phyloP scores from a whole-genome alignment of 2,113 vertebrate species.

The Cranoglanis bouderius region DNA sequence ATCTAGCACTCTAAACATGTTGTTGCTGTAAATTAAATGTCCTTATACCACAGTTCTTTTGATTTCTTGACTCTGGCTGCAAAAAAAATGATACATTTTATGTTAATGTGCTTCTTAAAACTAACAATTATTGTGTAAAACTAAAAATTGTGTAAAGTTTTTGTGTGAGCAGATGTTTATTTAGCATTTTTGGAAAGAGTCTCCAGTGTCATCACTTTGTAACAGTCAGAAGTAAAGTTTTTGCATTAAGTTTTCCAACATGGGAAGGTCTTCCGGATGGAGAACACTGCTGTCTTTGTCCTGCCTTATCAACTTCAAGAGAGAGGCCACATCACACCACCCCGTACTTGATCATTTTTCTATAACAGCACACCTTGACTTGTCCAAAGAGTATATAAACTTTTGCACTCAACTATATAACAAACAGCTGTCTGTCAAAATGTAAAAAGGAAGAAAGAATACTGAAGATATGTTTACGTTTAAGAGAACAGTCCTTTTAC shows the following conservation, averaged over 20 bases:
- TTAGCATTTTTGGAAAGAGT: not conserved
- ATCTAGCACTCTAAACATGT: not conserved
- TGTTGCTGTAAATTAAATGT: not conserved
- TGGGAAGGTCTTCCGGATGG: not conserved
- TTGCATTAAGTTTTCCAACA: not conserved
- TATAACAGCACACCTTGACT: not conserved
- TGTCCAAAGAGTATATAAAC: not conserved
- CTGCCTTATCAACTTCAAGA: not conserved
- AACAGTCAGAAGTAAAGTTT: not conserved
- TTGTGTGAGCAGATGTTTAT: not conserved
- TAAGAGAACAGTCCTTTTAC: not conserved
- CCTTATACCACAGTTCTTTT: not conserved
- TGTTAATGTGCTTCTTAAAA: not conserved
- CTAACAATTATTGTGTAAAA: too few relatives aligned
- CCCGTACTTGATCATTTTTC: not conserved
- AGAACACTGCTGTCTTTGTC: not conserved
- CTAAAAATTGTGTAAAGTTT: not conserved
- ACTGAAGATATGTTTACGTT: not conserved
- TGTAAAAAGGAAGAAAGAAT: not conserved
- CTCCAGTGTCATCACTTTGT: not conserved
- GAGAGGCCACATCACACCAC: not conserved
- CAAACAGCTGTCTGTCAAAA: not conserved
- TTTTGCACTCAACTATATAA: not conserved
- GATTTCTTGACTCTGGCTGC: not conserved
- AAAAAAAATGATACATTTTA: not conserved